Evolutionary conservation across 1,140 invertebrate genomes (phyloP), one percentile per base, ranked within the genome.

Genomic region (Sitophilus oryzae): DNA sequence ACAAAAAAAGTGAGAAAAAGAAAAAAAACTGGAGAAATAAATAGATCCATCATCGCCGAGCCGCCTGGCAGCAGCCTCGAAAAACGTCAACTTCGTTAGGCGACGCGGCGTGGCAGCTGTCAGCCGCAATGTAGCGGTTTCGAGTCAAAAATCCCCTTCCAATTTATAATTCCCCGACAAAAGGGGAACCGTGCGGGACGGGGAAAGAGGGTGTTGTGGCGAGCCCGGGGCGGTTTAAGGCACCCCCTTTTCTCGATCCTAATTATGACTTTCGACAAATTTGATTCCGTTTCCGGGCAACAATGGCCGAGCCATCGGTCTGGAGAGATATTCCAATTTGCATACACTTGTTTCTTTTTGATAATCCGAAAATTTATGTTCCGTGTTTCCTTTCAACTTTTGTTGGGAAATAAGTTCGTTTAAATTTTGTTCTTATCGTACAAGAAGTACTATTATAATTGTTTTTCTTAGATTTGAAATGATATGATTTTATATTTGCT

Each of bases 91-190:
- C 56, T 61, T 61, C 52, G 59, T 61, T 58, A 50, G 41, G 50
- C 52, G 46, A 38, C 35, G n/a, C n/a, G 56, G 20, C 46, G 46
- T 58, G 54, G 52, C 66, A 66, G 63, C 65, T 66, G 65, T 66
- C 65, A 66, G 61, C 66, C 66, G 61, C 66, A 68, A 68, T 66
- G 66, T 65, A 61, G 66, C 60, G 66, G 64, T 64, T 62, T 65
- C 49, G 53, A 66, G 59, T 66, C 65, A 63, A 66, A 65, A 63
- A 65, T 63, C 63, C 59, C 61, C 65, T 60, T 58, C 55, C 61
- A 64, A 62, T 64, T 66, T 66, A 64, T 61, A 66, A 64, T 62
- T 64, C 64, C 62, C 62, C 56, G 55, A 59, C 59, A 58, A 56
- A 42, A 44, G 50, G 60, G 22, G n/a, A n/a, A n/a, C n/a, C n/a